Evolutionary conservation across 2,888 invertebrate genomes (phyloP), one percentile per base, ranked within the genome.

Genomic region (Sericinus montela): DNA sequence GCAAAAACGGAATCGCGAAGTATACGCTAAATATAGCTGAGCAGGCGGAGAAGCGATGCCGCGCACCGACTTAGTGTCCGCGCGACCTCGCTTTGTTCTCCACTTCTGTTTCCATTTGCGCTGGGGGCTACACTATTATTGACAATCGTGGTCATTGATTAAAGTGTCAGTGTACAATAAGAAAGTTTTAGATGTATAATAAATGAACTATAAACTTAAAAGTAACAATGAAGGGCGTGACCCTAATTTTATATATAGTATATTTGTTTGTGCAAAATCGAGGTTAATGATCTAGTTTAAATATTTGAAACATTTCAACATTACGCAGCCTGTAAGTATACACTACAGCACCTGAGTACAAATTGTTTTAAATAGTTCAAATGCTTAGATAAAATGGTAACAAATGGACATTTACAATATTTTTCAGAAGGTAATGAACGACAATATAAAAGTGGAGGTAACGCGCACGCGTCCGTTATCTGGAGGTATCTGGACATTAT

Each of bases 401-500:
- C 8, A 8, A 25, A 19, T 3, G 5, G 8, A 8, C 11, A n/a
- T 32, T 32, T 11, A 11, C 10, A 11, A 32, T 11, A 32, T 36
- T 45, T 47, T 51, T 43, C 45, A 50, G 45, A 53, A 61, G 75
- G 85, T 83, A 64, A 86, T 87, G 84, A 79, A 72, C 72, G 76
- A 70, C 59, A 72, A 67, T 57, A 72, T 60, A 53, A 76, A 62
- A 55, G 59, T 50, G 50, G 80, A 72, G 73, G 67, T 67, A 52
- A 56, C 68, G 52, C 83, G 84, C 62, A 74, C 81, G 64, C 86
- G 89, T 56, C 87, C 88, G 23, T 69, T 83, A 52, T 88, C 87
- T 52, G 79, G 75, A 54, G 89, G 89, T 60, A 77, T 90, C 63
- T 83, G 88, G 79, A 92, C 94, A 48, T 86, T 94, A 68, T 90